Evolutionary conservation across 2,888 invertebrate genomes (phyloP).

Genomic region (Kryphioiulus occultus): DNA sequence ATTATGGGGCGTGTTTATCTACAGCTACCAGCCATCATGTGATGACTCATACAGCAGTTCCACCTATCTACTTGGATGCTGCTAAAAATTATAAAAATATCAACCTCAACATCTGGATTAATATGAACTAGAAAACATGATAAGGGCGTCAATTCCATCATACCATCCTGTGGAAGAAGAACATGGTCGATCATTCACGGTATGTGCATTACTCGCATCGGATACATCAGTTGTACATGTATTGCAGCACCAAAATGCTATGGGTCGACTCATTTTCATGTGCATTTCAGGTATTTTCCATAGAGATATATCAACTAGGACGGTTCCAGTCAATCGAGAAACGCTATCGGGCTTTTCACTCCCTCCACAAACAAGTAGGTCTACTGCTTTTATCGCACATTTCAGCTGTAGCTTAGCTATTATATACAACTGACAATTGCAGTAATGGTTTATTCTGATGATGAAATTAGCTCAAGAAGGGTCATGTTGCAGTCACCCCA

Average conservation of each 20-base stretch:
- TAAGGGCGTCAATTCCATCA: conserved; percentile 49
- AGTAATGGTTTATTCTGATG: too few species aligned
- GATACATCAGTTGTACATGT: not conserved
- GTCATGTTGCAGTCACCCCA: conserved; percentile 63
- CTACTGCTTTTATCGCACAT: too few species aligned
- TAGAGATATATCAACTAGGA: conserved; percentile 63
- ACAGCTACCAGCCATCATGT: too few species aligned
- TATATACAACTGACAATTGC: too few species aligned
- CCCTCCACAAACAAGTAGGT: conserved; percentile 67
- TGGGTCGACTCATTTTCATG: too few species aligned
- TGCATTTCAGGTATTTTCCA: conserved; percentile 62
- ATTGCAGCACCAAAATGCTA: too few species aligned
- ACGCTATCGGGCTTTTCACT: conserved; percentile 69
- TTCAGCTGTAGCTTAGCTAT: conserved; percentile 10
- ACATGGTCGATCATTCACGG: conserved; percentile 51
- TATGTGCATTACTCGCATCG: not conserved
- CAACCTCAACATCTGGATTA: too few species aligned
- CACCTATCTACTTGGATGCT: too few species aligned
- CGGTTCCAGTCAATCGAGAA: conserved; percentile 65
- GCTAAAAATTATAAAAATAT: too few species aligned
- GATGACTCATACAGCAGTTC: too few species aligned
- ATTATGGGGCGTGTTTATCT: too few species aligned
- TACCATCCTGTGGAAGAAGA: conserved; percentile 51
- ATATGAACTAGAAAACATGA: conserved; percentile 49
- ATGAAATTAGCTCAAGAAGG: conserved; percentile 65